Evolutionary conservation across 2,888 invertebrate genomes (phyloP).

Genomic region (Rhamnusium bicolor): DNA sequence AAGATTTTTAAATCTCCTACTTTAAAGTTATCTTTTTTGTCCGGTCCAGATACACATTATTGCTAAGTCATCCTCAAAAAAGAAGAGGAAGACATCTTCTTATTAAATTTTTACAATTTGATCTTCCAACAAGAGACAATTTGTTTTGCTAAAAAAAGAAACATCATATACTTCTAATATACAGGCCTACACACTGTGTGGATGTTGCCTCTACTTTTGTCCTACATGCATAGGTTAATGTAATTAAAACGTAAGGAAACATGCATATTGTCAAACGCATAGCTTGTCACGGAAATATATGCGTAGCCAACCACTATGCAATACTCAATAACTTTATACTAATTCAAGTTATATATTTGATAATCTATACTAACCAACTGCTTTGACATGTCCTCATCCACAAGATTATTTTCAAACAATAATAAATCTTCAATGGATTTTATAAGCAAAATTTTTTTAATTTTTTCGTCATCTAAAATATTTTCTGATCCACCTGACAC

Average conservation of each 20-base stretch:
- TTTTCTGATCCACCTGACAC: not conserved
- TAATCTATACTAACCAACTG: not conserved
- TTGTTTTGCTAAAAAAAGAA: slow-evolving; percentile 16
- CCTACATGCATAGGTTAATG: not conserved
- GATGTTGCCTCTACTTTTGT: not conserved
- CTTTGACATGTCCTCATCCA: not conserved
- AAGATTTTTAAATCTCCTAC: slow-evolving; percentile 18
- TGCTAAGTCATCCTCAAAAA: slow-evolving; percentile 11
- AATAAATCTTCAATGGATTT: not conserved
- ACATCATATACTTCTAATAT: not conserved
- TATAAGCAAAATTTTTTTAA: not conserved
- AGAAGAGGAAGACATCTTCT: slow-evolving; percentile 17
- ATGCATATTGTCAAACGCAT: too few species aligned
- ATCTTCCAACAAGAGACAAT: slow-evolving; percentile 12
- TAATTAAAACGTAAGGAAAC: too few species aligned
- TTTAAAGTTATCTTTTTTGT: slow-evolving; percentile 29
- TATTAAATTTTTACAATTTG: slow-evolving; percentile 28
- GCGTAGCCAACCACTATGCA: too few species aligned
- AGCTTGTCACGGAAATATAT: too few species aligned
- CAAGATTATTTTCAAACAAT: not conserved
- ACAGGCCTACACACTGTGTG: not conserved
- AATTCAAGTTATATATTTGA: not conserved
- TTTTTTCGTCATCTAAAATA: not conserved
- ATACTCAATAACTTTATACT: too few species aligned
- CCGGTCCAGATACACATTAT: slow-evolving; percentile 26